Evolutionary conservation across 2,113 vertebrate genomes (phyloP), one percentile per base, ranked within the genome.

Genomic region (Hiodon alosoides): DNA sequence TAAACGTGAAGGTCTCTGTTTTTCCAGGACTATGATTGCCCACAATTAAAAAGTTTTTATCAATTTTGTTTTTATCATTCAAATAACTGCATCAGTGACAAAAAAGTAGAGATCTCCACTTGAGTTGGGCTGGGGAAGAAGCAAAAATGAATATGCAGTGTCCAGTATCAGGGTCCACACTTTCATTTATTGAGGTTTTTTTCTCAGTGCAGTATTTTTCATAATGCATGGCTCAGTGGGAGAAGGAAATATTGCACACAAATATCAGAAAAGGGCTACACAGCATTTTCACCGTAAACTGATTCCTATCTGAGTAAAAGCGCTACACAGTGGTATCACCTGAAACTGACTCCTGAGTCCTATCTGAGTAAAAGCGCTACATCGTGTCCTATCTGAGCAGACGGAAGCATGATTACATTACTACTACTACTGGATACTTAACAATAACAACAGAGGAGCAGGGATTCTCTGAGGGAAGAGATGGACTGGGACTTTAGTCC

Each of bases 201-300:
- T 91, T 90, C 88, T 88, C 80, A 84, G 79, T 85, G 31, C 31
- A 84, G 85, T 87, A 82, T 85, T 90, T 93, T 91, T 91, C 81
- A 93, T 95, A 95, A 95, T 92, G 93, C 94, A 92, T 94, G 93
- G 85, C 81, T 90, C 90, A 87, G 93, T 81, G 90, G 88, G 88
- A 91, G 88, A 91, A 93, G 90, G 31, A 31, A 31, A 92, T 86
- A 95, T 95, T 95, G 94, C 95, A 95, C 96, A 98, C 94, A 95
- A 31, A 31, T 93, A 95, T 96, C 93, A 93, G 95, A 96, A 94
- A 97, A 98, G 94, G 95, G 94, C 90, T 95, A 91, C 93, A 89
- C 93, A 93, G 94, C 94, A 96, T 93, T 94, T 94, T 90, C 89
- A 95, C 92, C 93, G 89, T 83, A 94, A 94, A 93, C 95, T 96